Evolutionary conservation across 2,888 invertebrate genomes (phyloP).

Genomic region (Idaea biselata): DNA sequence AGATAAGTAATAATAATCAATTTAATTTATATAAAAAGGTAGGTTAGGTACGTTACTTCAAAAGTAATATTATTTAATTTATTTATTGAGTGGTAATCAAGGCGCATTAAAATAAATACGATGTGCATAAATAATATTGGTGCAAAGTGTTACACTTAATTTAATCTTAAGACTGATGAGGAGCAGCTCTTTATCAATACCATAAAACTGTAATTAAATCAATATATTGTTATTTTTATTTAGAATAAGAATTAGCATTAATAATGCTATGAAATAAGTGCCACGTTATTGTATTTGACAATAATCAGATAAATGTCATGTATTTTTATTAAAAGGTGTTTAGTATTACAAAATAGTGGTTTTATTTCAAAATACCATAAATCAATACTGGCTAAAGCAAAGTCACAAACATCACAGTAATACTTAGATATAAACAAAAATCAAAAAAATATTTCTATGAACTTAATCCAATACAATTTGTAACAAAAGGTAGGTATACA

Average conservation of each 20-base stretch:
- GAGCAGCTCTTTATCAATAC: conserved; percentile 24
- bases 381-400: conserved; percentile 58
- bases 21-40: neutral
- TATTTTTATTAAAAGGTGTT: neutral
- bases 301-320: neutral
- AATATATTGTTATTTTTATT: conserved; percentile 34
- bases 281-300: conserved; percentile 11
- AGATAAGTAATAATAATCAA: neutral
- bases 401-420: conserved; percentile 64
- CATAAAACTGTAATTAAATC: conserved; percentile 6
- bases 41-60: neutral
- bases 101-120: neutral
- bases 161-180: conserved; percentile 19
- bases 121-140: neutral
- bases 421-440: conserved; percentile 5
- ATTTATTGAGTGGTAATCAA: neutral
- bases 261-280: conserved; percentile 39
- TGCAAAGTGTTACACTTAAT: neutral
- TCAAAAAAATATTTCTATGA: neutral
- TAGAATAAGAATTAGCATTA: conserved; percentile 42
- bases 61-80: neutral
- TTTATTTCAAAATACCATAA: conserved; percentile 16
- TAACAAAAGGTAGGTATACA: neutral
- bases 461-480: too few species aligned
- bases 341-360: neutral